Conservation (phyloP, 2,113 vertebrate genomes). For the Cyprinodon variegatus region DNA sequence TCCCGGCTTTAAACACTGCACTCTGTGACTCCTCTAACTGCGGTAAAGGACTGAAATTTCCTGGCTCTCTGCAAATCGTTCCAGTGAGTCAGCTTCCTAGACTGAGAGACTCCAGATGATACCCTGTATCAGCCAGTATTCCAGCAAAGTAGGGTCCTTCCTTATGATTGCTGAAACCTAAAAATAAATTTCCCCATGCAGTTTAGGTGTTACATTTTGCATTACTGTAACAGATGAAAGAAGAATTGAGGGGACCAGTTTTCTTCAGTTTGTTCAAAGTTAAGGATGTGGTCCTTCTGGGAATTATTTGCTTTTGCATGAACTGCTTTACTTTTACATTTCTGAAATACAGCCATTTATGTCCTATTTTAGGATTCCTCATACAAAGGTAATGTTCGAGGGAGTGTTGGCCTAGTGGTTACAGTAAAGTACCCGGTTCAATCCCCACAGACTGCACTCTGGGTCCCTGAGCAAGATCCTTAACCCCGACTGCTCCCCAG, state of each 20-base stretch:
- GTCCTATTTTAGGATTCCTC: background rate
- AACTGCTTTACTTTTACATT: background rate
- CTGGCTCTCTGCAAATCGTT: constrained; percentile 36
- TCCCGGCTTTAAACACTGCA: constrained; percentile 8
- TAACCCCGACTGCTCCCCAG: no score
- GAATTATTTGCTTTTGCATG: background rate
- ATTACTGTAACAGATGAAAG: background rate
- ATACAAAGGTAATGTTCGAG: background rate
- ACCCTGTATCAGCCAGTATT: constrained; percentile 10
- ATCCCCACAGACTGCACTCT: no score
- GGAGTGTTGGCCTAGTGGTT: no score
- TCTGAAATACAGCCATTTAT: no score
- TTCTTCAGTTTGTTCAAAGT: no score
- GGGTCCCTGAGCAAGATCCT: no score
- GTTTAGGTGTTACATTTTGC: background rate
- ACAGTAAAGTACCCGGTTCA: no score
- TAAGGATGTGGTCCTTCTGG: no score
- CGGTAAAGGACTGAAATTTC: constrained; percentile 39
- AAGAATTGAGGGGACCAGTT: no score
- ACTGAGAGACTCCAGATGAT: constrained; percentile 54
- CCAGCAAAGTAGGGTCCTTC: constrained; percentile 21
- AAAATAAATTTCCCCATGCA: constrained; percentile 22
- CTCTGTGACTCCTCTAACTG: constrained; percentile 24
- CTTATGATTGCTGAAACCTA: constrained; percentile 8
- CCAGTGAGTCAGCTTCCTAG: constrained; percentile 54